Evolutionary conservation across 2,888 invertebrate genomes (phyloP), one percentile per base, ranked within the genome.

Genomic region (Dolichomitus sp.): DNA sequence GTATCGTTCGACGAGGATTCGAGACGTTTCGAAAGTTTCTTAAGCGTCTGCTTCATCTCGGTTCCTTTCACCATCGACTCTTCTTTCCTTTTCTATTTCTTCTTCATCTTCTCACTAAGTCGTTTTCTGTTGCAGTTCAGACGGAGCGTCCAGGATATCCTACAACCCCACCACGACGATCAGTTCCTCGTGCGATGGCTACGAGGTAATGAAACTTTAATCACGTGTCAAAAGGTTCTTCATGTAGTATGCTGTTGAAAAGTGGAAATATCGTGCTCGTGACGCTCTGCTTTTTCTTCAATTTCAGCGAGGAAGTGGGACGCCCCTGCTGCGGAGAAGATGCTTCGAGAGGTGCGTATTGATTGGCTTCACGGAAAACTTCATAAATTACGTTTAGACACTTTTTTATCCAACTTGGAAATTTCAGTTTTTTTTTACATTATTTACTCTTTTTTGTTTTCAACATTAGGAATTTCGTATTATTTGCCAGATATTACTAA

Each of bases 231-330:
- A 9, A 65, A 48, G 42, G 12, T 23, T 19, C n/a, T 40, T 37
- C 17, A 37, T 17, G 33, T 33, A 33, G 23, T 23, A 23, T 65
- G 40, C 14, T 14, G 42, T 14, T 12, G 2, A 4, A 68, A n/a
- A 6, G 27, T 11, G n/a, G 23, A 7, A 74, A 42, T 11, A 14
- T 48, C 11, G 19, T 59, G 12, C 61, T 63, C 6, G 5, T 40
- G 4, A 42, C 40, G 37, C 17, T 77, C 23, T 17, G 19, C 52
- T 23, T 65, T 77, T 81, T 27, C 79, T 86, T 81, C 88, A 85
- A 88, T 96, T 95, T 81, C 94, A 98, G 98, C 98, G 2, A 95
- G 98, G 91, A 97, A 97, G 94, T 98, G 98, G 96, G 96, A 98
- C 91, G 91, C 96, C 0, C 96, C 95, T 70, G 98, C 97, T n/a